A percentile compares a stretch with the other conserved stretches of the same genome.
These are phyloP conservation scores for Candoia aspera DNA, from an alignment of 2,113 vertebrate species.

Conservation along the genomic window DNA sequence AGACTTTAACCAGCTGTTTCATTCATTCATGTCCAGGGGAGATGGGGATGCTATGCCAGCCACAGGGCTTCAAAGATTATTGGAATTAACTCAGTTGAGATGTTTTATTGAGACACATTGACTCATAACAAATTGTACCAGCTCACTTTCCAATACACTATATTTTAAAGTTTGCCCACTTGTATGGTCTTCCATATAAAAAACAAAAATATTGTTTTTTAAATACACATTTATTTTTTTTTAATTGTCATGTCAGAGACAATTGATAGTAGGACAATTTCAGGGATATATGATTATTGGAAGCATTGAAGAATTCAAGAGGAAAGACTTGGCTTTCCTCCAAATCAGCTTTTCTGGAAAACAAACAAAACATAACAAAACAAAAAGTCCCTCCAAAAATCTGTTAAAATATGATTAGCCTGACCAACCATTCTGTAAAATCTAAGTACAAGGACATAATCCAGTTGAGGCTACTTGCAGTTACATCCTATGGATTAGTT, in stretches of 20 bases:
- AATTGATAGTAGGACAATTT: constrained; percentile 26
- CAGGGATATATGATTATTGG: neutral
- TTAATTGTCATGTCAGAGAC: constrained; percentile 34
- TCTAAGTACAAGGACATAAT: neutral
- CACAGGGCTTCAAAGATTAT: constrained; percentile 34
- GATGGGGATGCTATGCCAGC: constrained; percentile 6
- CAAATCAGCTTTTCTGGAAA: neutral
- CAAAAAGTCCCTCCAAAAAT: neutral
- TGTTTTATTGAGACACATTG: neutral
- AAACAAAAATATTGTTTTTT: constrained; percentile 21
- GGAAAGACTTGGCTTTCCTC: neutral
- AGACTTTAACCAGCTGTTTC: neutral
- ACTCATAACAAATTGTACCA: constrained; percentile 40
- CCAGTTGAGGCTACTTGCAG: neutral
- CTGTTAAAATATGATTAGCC: neutral
- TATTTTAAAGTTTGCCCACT: constrained; percentile 43
- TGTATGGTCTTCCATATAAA: constrained; percentile 45
- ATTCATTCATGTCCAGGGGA: constrained; percentile 7
- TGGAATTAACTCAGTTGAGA: constrained; percentile 43
- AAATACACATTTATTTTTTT: constrained; percentile 8
- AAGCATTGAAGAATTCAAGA: constrained; percentile 5
- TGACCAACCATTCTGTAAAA: neutral
- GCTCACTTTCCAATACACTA: constrained; percentile 30
- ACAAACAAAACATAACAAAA: too few relatives aligned
- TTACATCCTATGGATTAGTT: neutral